Conservation (phyloP, 92 coral and sea anemone species). For the Zoanthus sansibaricus region DNA sequence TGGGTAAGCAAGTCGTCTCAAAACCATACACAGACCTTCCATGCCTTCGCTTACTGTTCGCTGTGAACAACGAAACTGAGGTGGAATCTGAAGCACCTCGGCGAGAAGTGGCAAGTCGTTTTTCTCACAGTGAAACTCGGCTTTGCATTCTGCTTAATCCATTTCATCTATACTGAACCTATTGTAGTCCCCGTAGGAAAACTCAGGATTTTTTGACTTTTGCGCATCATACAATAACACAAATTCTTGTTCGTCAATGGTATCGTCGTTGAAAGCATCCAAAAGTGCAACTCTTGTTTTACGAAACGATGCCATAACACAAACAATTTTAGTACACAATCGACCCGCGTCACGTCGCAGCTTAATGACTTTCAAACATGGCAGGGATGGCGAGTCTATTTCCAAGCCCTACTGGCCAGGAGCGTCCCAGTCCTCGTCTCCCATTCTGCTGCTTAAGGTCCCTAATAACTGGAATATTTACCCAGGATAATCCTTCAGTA, state of each 20-base stretch:
- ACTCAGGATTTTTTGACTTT: conserved; percentile 31
- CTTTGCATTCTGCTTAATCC: conserved; percentile 19
- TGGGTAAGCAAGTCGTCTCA: conserved; percentile 19
- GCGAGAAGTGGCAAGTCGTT: conserved; percentile 14
- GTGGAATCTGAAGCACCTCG: conserved; percentile 13
- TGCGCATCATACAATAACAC: conserved; percentile 28
- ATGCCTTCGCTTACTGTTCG: conserved; percentile 30
- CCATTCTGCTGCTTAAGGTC: too few species aligned
- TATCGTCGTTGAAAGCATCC: conserved; percentile 30
- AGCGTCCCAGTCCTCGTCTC: conserved; percentile 4
- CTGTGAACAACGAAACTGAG: conserved; percentile 21
- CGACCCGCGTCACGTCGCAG: conserved; percentile 15
- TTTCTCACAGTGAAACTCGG: conserved; percentile 18
- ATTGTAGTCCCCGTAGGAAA: conserved; percentile 24
- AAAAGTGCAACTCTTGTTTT: conserved; percentile 30
- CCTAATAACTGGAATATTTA: too few species aligned
- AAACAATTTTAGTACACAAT: conserved; percentile 15
- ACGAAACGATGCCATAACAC: conserved; percentile 19
- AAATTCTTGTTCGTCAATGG: conserved; percentile 13
- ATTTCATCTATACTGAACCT: conserved; percentile 18
- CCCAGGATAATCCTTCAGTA: too few species aligned
- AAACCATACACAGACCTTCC: conserved; percentile 5
- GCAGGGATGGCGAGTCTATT: conserved; percentile 16
- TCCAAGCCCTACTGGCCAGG: conserved; percentile 33
- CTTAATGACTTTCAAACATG: conserved; percentile 31